Conservation (phyloP, 92 coral and sea anemone genomes). For the Porites lobata region DNA sequence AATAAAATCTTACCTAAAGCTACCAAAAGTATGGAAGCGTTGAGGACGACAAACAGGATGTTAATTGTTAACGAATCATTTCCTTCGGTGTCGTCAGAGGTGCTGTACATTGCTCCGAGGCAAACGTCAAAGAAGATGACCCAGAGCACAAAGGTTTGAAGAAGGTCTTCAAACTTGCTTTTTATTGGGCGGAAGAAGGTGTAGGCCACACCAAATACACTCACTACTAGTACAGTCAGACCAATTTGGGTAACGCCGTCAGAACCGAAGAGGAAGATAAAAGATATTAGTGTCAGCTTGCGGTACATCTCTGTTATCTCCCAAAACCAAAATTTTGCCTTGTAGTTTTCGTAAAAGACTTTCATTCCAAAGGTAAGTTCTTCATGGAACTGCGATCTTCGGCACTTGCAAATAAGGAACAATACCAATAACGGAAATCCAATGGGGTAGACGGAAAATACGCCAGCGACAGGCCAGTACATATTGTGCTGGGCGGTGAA, state of each 20-base stretch:
- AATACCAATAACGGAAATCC: neutral
- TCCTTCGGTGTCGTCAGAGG: neutral
- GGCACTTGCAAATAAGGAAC: neutral
- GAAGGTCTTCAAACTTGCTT: neutral
- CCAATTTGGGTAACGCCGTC: neutral
- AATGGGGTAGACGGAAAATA: neutral
- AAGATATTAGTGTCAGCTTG: neutral
- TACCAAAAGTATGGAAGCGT: neutral
- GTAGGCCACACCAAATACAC: neutral
- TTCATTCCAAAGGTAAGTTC: neutral
- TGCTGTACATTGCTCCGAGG: neutral
- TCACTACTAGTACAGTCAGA: neutral
- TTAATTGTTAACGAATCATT: neutral
- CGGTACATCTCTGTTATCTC: slow-evolving; percentile 11
- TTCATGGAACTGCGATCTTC: neutral
- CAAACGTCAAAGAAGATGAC: neutral
- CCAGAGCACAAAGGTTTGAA: neutral
- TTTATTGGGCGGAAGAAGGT: neutral
- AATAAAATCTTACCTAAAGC: neutral
- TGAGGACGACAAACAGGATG: neutral
- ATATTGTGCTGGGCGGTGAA: neutral
- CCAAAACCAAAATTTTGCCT: slow-evolving; percentile 5
- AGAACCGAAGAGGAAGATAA: neutral
- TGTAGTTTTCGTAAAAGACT: neutral
- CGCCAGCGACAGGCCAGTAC: neutral